Base-by-base conservation (phyloP, 1,140 invertebrate genomes). In the Macrobrachium nipponense region DNA sequence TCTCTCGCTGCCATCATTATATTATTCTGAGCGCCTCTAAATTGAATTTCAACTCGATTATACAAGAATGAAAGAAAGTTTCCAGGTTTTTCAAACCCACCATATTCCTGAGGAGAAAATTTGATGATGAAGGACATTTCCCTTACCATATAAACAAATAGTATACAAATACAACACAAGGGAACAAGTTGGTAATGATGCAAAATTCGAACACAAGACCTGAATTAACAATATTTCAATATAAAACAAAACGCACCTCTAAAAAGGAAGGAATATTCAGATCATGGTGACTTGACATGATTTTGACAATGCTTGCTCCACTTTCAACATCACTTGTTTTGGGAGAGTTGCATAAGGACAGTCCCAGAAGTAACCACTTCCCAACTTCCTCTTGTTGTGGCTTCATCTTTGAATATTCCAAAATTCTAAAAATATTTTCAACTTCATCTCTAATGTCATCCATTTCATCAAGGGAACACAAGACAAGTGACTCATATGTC, bases 291-390 rank as follows among this genome's bases (percentile, higher is more conserved):
- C 7, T 51, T 84, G 10, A 83, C 61, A 92, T 77, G 75, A 92
- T 89, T 88, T 91, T 90, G 12, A 92, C 84, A n/a, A 94, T 60
- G 12, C 90, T 86, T 51, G 92, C 91, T 44, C 93, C 93, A 89
- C 92, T 92, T 87, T 93, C 92, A 72, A 91, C 91, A 89, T 93
- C 91, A 88, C 92, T 92, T 83, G 93, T 92, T 87, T 93, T 92
- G 8, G 91, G 91, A 64, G 92, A 93, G 85, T 92, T 91, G 84
- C 92, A 93, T 70, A 92, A 88, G 8, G 81, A 88, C 8, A 92
- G 68, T 17, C 91, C 93, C 86, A 90, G 90, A 14, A 85, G 72
- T 70, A 92, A 89, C 68, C 90, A 88, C 43, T 90, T 87, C 80
- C 51, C 89, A 36, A 60, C 85, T 80, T 89, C 89, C 15, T 7